Conservation (phyloP, 2,113 vertebrate genomes). For the Accipiter virgatus region DNA sequence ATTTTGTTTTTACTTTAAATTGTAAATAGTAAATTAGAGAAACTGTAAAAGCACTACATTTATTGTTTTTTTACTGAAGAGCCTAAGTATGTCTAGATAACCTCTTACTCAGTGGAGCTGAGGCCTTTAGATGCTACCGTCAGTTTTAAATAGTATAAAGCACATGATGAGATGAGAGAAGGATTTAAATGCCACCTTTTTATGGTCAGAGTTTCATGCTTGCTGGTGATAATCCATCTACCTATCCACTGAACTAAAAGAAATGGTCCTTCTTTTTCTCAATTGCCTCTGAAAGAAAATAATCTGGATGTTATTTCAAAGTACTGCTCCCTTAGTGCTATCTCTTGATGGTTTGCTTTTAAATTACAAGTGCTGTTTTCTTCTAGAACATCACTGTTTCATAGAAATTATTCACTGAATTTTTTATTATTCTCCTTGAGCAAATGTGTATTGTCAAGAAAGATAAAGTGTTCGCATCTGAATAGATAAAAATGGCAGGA, state of each 20-base stretch:
- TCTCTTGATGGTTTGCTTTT: neutral
- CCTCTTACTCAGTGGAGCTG: neutral
- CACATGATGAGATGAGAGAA: neutral
- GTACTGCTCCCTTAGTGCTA: neutral
- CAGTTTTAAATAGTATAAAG: neutral
- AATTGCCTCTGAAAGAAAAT: neutral
- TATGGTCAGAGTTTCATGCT: neutral
- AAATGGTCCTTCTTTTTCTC: neutral
- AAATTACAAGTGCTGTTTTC: neutral
- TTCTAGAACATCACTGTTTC: neutral
- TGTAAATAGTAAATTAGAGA: neutral
- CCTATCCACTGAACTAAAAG: neutral
- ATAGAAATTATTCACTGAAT: neutral
- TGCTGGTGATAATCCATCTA: neutral
- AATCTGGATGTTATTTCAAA: neutral
- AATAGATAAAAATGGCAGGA: constrained; percentile 17
- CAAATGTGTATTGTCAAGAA: neutral
- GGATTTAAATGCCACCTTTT: neutral
- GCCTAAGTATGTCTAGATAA: neutral
- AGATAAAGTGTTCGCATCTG: neutral
- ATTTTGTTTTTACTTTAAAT: neutral
- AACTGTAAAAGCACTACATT: neutral
- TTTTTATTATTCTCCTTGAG: neutral
- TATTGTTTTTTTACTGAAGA: neutral
- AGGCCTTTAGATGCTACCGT: neutral